phyloP scores from a whole-genome alignment of 2,888 invertebrate species.

The Cheilosia variabilis region DNA sequence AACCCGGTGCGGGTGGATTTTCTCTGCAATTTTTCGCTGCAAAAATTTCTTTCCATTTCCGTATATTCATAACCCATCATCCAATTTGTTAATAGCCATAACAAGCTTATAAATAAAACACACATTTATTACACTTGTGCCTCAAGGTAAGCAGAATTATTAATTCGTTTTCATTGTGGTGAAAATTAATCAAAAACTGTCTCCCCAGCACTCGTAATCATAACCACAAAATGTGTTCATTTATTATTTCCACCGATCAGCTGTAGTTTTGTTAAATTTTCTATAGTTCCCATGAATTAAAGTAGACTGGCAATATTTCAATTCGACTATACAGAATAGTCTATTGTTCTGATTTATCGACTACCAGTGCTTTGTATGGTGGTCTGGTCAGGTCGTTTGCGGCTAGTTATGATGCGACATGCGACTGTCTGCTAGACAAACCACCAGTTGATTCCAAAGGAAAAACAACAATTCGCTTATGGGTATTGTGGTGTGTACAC shows the following conservation, averaged over 20 bases:
- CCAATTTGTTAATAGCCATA: slow-evolving; percentile 1
- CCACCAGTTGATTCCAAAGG: slow-evolving; percentile 69
- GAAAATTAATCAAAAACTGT: slow-evolving; percentile 14
- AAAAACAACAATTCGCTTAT: slow-evolving; percentile 33
- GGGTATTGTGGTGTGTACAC: slow-evolving; percentile 17
- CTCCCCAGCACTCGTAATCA: slow-evolving; percentile 44
- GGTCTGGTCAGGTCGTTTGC: slow-evolving; percentile 21
- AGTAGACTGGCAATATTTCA: background rate
- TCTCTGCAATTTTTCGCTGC: too few species aligned
- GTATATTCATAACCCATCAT: slow-evolving; percentile 16
- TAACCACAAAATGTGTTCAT: slow-evolving; percentile 54
- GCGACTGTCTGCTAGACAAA: slow-evolving; percentile 39
- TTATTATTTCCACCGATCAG: slow-evolving; percentile 19
- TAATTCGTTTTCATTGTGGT: slow-evolving; percentile 5
- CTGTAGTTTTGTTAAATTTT: slow-evolving; percentile 16
- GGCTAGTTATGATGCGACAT: slow-evolving; percentile 4
- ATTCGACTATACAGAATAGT: background rate
- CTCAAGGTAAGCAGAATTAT: slow-evolving; percentile 46
- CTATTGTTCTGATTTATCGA: slow-evolving; percentile 3
- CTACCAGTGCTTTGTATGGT: slow-evolving; percentile 4
- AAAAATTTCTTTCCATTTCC: background rate
- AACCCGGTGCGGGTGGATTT: slow-evolving; percentile 69
- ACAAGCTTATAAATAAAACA: slow-evolving; percentile 23
- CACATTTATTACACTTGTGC: background rate
- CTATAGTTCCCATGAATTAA: slow-evolving; percentile 14